Percentiles rank a stretch among this genome's conserved stretches.
These are phyloP conservation scores for Virgularia gustaviana DNA, from an alignment of 92 coral and sea anemone genomes.

Conservation along the genomic window DNA sequence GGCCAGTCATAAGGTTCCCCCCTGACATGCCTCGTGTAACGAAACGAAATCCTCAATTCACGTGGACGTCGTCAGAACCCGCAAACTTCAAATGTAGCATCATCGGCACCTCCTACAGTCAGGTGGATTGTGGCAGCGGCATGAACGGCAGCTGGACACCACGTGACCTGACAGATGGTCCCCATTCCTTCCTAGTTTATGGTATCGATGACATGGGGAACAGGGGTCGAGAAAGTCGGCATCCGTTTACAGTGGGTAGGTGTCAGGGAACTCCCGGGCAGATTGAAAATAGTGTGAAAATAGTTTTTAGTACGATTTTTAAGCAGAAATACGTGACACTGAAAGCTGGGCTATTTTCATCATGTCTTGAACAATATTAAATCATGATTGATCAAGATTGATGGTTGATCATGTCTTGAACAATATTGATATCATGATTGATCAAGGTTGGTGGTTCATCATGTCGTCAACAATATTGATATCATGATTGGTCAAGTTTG, in stretches of 20 bases:
- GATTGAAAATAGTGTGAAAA: not conserved
- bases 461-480: no score
- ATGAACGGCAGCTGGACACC: not conserved
- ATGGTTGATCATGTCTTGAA: no score
- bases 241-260: not conserved
- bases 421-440: no score
- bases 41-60: not conserved
- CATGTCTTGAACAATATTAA: no score
- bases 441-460: no score
- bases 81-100: conserved; percentile 11
- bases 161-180: conserved; percentile 15
- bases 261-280: not conserved
- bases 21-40: not conserved
- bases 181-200: conserved; percentile 8
- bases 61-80: conserved; percentile 18
- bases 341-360: no score
- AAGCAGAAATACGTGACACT: no score
- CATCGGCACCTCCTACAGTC: not conserved
- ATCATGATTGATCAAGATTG: no score
- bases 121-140: conserved; percentile 24
- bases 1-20: not conserved
- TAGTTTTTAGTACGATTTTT: not conserved
- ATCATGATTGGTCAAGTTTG: no score
- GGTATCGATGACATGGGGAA: conserved; percentile 27
- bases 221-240: conserved; percentile 10